phyloP scores from a whole-genome alignment of 2,113 vertebrate genomes.

The Felis catus region DNA sequence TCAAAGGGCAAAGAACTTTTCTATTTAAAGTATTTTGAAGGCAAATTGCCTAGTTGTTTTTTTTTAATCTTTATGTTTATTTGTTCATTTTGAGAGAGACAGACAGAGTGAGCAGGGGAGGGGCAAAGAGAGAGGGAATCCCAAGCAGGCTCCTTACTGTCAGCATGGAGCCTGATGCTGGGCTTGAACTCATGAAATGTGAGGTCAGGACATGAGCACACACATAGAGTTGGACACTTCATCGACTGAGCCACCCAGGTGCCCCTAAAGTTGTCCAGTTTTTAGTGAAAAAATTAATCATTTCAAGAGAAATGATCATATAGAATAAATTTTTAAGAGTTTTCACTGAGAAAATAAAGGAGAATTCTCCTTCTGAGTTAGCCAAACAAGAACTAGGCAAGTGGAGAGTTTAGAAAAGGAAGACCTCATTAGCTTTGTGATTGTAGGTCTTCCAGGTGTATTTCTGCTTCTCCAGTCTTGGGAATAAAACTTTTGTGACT shows the following conservation, averaged over 20 bases:
- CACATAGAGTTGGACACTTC: no score
- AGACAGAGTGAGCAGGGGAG: no score
- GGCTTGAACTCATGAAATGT: no score
- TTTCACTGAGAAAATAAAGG: not conserved
- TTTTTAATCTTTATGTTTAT: no score
- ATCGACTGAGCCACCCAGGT: no score
- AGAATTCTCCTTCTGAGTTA: not conserved
- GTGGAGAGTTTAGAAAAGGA: not conserved
- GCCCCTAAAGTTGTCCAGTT: not conserved
- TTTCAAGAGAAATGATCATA: not conserved
- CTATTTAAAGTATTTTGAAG: conserved; percentile 30
- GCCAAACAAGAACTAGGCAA: not conserved
- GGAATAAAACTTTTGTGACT: not conserved
- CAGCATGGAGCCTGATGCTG: no score
- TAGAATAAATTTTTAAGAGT: not conserved
- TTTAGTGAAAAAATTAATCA: conserved; percentile 29
- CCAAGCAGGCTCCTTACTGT: no score
- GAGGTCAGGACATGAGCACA: no score
- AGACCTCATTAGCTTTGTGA: not conserved
- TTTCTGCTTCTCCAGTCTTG: not conserved
- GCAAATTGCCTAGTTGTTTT: not conserved
- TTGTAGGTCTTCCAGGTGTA: not conserved
- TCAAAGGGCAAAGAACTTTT: conserved; percentile 1
- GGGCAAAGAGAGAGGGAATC: no score
- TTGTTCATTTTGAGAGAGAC: no score